phyloP scores from a whole-genome alignment of 2,113 vertebrate genomes.

The Nicator chloris region DNA sequence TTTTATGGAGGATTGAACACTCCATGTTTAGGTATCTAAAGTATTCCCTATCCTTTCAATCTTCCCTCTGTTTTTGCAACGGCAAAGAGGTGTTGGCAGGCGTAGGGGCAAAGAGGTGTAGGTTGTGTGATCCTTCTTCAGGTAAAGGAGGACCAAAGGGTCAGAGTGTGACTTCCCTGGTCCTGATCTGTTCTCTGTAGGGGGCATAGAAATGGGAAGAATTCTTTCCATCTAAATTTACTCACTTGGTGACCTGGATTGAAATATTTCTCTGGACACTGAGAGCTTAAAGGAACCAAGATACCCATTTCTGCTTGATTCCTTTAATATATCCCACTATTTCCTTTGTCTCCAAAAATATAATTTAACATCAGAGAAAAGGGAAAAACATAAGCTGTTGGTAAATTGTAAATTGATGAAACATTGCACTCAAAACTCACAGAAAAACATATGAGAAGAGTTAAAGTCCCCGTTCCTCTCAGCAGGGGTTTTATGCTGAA shows the following conservation, averaged over 20 bases:
- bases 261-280: not conserved
- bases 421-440: not conserved
- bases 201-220: not conserved
- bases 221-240: not conserved
- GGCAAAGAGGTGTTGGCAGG: not conserved
- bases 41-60: not conserved
- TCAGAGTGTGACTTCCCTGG: not conserved
- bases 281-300: not conserved
- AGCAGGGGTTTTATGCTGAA: not conserved
- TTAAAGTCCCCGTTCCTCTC: not conserved
- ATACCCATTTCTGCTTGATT: not conserved
- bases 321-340: not conserved
- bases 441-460: not conserved
- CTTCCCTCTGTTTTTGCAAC: not conserved
- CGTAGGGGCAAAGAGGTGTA: not conserved
- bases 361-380: not conserved
- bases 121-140: not conserved
- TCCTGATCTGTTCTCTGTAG: not conserved
- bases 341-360: not conserved
- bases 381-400: not conserved
- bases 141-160: not conserved
- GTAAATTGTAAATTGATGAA: not conserved
- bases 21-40: rapidly evolving
- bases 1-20: not conserved
- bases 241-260: not conserved